Conservation (phyloP, 2,797 vertebrate genomes). For the Spatula clypeata region DNA sequence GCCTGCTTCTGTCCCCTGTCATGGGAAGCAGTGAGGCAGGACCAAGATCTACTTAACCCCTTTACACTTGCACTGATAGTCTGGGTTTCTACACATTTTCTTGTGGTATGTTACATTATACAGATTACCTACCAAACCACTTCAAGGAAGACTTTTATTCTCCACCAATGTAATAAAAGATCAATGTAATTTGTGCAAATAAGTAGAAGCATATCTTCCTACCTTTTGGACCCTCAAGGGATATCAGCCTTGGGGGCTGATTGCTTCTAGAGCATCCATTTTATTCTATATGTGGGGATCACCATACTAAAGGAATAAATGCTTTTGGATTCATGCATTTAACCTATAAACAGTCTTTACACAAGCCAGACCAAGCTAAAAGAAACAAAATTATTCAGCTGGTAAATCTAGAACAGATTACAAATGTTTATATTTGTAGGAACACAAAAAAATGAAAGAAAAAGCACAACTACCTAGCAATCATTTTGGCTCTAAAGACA, state of each 20-base stretch:
- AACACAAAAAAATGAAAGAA: background rate
- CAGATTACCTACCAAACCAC: background rate
- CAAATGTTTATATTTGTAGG: background rate
- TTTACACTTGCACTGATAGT: background rate
- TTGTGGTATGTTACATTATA: background rate
- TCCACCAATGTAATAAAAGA: background rate
- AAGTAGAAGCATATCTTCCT: background rate
- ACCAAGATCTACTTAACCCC: background rate
- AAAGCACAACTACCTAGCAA: background rate
- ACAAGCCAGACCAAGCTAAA: background rate
- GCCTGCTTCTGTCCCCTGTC: background rate
- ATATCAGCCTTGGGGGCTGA: fast-evolving
- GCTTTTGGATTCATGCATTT: background rate
- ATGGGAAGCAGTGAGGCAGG: background rate
- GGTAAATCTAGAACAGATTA: background rate
- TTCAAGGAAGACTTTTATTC: background rate
- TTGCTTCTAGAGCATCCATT: background rate
- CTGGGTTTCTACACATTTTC: background rate
- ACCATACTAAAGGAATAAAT: background rate
- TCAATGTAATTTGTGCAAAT: background rate
- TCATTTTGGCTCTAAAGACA: background rate
- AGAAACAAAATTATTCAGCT: background rate
- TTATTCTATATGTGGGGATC: background rate
- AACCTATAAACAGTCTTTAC: background rate
- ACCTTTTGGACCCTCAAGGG: background rate